phyloP scores from a whole-genome alignment of 1,140 invertebrate genomes.

The Armadillidium nasatum region DNA sequence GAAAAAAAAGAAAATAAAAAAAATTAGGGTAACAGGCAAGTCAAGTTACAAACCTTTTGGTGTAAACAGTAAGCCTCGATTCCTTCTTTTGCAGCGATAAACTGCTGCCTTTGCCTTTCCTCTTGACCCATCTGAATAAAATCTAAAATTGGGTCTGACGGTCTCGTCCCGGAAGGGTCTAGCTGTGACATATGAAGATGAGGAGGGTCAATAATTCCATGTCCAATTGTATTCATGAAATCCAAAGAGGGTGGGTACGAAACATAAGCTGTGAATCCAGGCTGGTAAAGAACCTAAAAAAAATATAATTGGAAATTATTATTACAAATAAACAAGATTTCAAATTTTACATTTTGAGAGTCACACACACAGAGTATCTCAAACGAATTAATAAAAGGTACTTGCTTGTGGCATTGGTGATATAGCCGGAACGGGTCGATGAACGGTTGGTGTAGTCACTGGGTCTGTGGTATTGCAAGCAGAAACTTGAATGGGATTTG shows the following conservation, averaged over 20 bases:
- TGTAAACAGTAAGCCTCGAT: constrained; percentile 30
- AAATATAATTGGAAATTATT: neutral
- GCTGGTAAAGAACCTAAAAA: constrained; percentile 45
- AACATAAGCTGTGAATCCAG: constrained; percentile 43
- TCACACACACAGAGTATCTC: neutral
- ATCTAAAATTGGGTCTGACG: constrained; percentile 33
- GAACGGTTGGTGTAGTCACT: constrained; percentile 49
- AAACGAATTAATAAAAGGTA: neutral
- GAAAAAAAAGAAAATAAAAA: neutral
- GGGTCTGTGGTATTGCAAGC: constrained; percentile 46
- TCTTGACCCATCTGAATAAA: constrained; percentile 25
- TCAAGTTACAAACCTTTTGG: constrained; percentile 52
- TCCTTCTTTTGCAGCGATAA: constrained; percentile 33
- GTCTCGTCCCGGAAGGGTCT: constrained; percentile 43
- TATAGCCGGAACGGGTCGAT: constrained; percentile 54
- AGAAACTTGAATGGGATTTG: constrained; percentile 49
- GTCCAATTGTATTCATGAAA: constrained; percentile 50
- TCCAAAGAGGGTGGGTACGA: constrained; percentile 27
- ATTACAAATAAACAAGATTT: too few species aligned
- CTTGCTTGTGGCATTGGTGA: constrained; percentile 57
- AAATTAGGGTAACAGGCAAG: constrained; percentile 59
- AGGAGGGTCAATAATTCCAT: constrained; percentile 51
- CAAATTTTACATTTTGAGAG: too few species aligned
- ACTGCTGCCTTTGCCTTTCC: constrained; percentile 38
- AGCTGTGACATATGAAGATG: constrained; percentile 46